These are phyloP conservation scores for Ypsolopha sequella DNA, from an alignment of 2,888 invertebrate species.

Conservation along the genomic window DNA sequence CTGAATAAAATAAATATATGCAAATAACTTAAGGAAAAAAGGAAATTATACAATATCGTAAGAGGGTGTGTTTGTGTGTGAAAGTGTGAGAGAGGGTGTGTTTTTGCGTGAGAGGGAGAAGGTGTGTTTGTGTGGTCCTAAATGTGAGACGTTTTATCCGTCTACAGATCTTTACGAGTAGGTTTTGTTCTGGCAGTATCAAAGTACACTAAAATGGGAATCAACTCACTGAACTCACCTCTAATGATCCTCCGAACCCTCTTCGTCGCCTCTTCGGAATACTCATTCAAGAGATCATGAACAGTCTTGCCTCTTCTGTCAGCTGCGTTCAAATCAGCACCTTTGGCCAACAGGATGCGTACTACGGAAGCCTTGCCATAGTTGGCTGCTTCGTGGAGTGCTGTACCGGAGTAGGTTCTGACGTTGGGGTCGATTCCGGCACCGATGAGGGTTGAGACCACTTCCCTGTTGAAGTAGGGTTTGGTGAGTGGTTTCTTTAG, in stretches of 20 bases:
- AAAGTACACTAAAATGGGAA: background rate
- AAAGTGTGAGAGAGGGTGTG: too few relatives aligned
- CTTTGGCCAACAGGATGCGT: constrained; percentile 81
- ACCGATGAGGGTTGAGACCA: constrained; percentile 84
- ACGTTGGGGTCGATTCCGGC: constrained; percentile 92
- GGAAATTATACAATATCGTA: too few relatives aligned
- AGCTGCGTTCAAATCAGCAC: constrained; percentile 83
- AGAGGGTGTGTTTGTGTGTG: too few relatives aligned
- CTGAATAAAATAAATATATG: too few relatives aligned
- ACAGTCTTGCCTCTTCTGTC: constrained; percentile 88
- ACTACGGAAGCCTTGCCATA: constrained; percentile 93
- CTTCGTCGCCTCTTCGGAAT: constrained; percentile 89
- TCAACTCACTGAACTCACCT: constrained; percentile 62
- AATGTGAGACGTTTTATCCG: too few relatives aligned
- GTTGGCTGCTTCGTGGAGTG: constrained; percentile 93
- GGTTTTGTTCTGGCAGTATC: too few relatives aligned
- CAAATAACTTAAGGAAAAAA: too few relatives aligned
- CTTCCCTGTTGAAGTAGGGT: constrained; percentile 65
- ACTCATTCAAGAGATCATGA: constrained; percentile 86
- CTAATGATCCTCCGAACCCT: constrained; percentile 88
- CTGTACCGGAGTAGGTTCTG: constrained; percentile 87
- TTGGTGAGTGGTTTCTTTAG: too few relatives aligned
- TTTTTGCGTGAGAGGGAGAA: too few relatives aligned
- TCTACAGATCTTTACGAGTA: too few relatives aligned
- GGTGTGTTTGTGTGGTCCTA: too few relatives aligned